Evolutionary conservation across 2,113 vertebrate species (phyloP).

Genomic region (Motacilla tschutschensis): DNA sequence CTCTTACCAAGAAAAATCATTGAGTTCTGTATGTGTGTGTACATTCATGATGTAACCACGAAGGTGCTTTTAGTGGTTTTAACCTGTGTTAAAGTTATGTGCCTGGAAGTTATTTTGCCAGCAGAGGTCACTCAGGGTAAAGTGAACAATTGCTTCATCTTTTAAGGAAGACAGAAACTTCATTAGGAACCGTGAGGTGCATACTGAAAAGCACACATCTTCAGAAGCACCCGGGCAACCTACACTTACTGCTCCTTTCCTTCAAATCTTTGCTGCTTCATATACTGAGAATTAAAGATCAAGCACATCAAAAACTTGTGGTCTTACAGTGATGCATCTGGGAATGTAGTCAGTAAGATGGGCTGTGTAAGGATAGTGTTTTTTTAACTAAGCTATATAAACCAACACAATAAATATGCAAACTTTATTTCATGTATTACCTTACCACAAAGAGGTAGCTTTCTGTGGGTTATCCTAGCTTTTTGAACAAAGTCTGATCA

Average conservation of each 20-base stretch:
- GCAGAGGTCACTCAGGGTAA: slow-evolving; percentile 70
- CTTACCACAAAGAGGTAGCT: slow-evolving; percentile 17
- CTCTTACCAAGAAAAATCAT: background rate
- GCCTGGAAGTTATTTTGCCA: slow-evolving; percentile 42
- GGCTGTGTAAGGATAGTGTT: background rate
- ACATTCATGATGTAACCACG: fast-evolving
- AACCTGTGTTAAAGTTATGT: background rate
- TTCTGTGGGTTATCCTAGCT: background rate
- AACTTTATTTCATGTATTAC: background rate
- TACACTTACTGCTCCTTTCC: background rate
- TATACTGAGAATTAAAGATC: background rate
- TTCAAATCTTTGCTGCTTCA: background rate
- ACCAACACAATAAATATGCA: background rate
- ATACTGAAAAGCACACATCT: background rate
- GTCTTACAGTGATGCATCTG: background rate
- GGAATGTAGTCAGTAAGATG: background rate
- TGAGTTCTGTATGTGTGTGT: background rate
- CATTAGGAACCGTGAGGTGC: background rate
- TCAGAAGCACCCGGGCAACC: background rate
- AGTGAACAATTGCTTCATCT: slow-evolving; percentile 54
- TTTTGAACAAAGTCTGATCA: background rate
- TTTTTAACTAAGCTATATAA: background rate
- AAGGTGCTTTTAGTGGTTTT: background rate
- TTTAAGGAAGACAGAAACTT: background rate
- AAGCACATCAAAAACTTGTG: background rate